Evolutionary conservation across 2,797 vertebrate species (phyloP).

Genomic region (Hylomyscus alleni): DNA sequence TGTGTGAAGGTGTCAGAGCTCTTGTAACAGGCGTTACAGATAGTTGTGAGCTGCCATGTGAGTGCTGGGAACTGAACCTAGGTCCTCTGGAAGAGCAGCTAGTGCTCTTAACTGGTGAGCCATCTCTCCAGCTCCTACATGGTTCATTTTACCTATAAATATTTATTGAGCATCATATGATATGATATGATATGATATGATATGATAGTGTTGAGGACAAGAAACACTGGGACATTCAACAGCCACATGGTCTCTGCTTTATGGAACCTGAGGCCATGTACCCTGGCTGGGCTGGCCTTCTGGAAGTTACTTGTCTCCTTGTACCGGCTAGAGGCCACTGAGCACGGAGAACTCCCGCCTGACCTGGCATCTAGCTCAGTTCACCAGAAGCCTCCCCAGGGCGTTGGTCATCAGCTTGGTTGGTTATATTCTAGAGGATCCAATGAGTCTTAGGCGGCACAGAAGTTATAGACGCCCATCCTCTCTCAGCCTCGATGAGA

Average conservation of each 20-base stretch:
- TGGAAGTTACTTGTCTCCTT: background rate
- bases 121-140: background rate
- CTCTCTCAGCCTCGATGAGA: background rate
- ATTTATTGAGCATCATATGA: background rate
- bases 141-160: background rate
- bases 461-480: background rate
- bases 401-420: background rate
- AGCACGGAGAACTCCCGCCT: background rate
- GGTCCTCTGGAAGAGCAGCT: background rate
- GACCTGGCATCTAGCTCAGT: background rate
- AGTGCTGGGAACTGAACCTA: background rate
- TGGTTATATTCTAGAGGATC: background rate
- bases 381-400: background rate
- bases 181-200: too few species aligned
- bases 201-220: background rate
- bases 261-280: background rate
- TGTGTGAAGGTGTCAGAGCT: background rate
- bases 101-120: background rate
- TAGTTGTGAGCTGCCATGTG: background rate
- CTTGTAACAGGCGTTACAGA: background rate
- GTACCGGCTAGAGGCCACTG: background rate
- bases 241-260: background rate
- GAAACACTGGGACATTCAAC: background rate
- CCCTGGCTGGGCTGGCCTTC: background rate
- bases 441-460: background rate